Conservation (phyloP, 2,888 invertebrate species). For the Cenopis cana region DNA sequence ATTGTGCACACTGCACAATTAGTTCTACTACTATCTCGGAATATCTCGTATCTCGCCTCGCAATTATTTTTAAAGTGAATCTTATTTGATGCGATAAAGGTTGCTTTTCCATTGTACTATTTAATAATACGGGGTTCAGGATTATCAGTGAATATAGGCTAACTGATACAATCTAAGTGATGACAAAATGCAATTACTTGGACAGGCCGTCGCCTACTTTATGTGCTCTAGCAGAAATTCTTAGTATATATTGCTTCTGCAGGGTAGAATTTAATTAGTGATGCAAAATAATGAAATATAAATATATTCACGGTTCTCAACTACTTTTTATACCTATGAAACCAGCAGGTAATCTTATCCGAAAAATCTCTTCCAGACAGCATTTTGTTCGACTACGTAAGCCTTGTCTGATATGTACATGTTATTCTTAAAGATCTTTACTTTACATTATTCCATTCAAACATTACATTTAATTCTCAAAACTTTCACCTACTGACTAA, state of each 20-base stretch:
- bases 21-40: background rate
- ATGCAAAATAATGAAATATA: too few species aligned
- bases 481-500: background rate
- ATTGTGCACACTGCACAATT: too few species aligned
- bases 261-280: background rate
- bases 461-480: background rate
- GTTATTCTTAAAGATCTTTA: background rate
- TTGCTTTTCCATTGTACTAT: background rate
- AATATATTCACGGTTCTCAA: too few species aligned
- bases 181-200: slow-evolving; percentile 13
- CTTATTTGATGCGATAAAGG: background rate
- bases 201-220: slow-evolving; percentile 31
- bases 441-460: background rate
- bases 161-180: slow-evolving; percentile 9
- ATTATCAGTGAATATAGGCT: slow-evolving; percentile 14
- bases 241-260: slow-evolving; percentile 4
- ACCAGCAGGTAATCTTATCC: too few species aligned
- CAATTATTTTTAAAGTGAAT: background rate
- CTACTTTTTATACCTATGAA: too few species aligned
- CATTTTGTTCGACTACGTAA: too few species aligned
- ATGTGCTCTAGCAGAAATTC: slow-evolving; percentile 23
- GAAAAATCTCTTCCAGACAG: too few species aligned
- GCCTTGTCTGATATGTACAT: too few species aligned
- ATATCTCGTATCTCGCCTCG: background rate
- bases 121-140: background rate